A percentile compares a stretch with the other conserved stretches of the same genome.
phyloP scores from a whole-genome alignment of 2,113 vertebrate species.

The Proterorhinus semilunaris region DNA sequence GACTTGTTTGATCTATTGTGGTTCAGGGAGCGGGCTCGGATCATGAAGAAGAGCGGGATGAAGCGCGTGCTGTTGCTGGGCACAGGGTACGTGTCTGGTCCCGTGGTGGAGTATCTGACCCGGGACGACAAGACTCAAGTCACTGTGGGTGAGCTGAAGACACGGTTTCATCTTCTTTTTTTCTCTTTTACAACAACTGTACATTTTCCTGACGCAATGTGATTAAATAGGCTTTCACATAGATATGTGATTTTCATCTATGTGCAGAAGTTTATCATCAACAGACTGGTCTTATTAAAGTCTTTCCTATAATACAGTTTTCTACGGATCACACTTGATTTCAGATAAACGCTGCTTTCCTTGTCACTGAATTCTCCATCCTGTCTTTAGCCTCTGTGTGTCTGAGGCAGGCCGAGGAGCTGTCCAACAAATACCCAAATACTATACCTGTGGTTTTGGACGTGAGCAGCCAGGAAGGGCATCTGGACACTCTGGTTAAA shows the following conservation, averaged over 20 bases:
- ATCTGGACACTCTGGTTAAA: slow-evolving; percentile 84
- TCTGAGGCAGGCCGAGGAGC: slow-evolving; percentile 83
- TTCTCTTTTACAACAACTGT: too few species aligned
- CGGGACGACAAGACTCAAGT: slow-evolving; percentile 82
- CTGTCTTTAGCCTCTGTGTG: slow-evolving; percentile 79
- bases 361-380: not conserved
- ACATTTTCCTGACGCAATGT: too few species aligned
- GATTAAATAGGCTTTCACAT: too few species aligned
- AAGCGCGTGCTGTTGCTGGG: slow-evolving; percentile 90
- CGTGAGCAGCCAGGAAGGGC: slow-evolving; percentile 79
- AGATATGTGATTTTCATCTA: too few species aligned
- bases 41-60: slow-evolving; percentile 80
- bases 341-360: not conserved
- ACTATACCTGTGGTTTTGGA: slow-evolving; percentile 83
- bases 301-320: too few species aligned
- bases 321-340: too few species aligned
- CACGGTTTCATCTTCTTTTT: not conserved
- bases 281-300: too few species aligned
- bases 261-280: too few species aligned
- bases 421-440: slow-evolving; percentile 80
- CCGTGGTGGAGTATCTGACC: slow-evolving; percentile 90
- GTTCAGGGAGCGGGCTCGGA: slow-evolving; percentile 82
- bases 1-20: not conserved
- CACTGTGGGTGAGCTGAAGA: slow-evolving; percentile 84
- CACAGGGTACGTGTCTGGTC: slow-evolving; percentile 91